These are phyloP conservation scores for Dysmachus trigonus DNA, from an alignment of 2,888 invertebrate species.

Conservation along the genomic window DNA sequence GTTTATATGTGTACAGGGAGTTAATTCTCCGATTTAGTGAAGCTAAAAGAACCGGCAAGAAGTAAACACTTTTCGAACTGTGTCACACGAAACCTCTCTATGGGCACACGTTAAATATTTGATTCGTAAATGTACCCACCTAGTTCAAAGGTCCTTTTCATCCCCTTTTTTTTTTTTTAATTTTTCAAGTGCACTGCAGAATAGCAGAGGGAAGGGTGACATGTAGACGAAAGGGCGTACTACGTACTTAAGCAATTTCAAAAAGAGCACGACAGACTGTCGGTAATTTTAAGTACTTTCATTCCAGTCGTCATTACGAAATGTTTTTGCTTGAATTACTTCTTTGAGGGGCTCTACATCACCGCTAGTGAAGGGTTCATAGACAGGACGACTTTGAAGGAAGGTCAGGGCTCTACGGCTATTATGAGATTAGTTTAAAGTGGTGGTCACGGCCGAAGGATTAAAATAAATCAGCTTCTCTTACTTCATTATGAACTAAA, in stretches of 20 bases:
- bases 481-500: not conserved
- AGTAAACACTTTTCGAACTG: not conserved
- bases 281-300: not conserved
- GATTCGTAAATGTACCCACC: not conserved
- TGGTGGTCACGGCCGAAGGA: not conserved
- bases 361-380: not conserved
- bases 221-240: not conserved
- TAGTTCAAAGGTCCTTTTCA: not conserved
- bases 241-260: not conserved
- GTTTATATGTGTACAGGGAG: not conserved
- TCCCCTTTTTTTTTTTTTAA: not conserved
- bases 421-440: not conserved
- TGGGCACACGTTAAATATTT: not conserved
- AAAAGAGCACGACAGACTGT: not conserved
- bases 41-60: not conserved
- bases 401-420: not conserved
- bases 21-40: not conserved
- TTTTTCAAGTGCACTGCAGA: not conserved
- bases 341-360: not conserved
- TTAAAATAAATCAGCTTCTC: not conserved
- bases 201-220: not conserved
- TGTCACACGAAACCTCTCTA: not conserved
- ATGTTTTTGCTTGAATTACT: not conserved
- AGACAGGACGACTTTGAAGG: not conserved
- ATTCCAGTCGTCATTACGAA: not conserved